A percentile compares a stretch with the other conserved stretches of the same genome.
These are phyloP conservation scores for Cepaea hortensis DNA, from an alignment of 2,888 invertebrate genomes.

Conservation along the genomic window DNA sequence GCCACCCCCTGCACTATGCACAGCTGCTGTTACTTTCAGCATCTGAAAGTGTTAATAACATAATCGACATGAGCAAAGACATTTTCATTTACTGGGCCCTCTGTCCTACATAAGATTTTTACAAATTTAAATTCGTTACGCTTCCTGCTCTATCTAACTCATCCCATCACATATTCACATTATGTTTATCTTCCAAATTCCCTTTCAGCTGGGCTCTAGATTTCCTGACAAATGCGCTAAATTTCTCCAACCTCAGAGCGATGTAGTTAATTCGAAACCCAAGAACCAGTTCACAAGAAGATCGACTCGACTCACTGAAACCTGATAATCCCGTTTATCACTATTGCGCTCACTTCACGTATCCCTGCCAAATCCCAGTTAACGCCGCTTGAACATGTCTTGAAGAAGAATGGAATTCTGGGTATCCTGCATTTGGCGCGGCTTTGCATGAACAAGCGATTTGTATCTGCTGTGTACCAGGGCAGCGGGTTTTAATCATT, in stretches of 20 bases:
- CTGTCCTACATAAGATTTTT: too few relatives aligned
- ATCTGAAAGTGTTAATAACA: too few relatives aligned
- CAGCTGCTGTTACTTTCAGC: too few relatives aligned
- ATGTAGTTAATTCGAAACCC: conserved; percentile 14
- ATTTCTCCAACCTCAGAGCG: not conserved
- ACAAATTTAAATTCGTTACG: too few relatives aligned
- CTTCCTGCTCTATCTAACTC: not conserved
- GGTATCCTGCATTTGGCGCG: conserved; percentile 26
- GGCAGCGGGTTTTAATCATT: not conserved
- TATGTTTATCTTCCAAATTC: conserved; percentile 10
- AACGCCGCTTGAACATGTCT: conserved; percentile 21
- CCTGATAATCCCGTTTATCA: conserved; percentile 36
- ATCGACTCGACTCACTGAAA: conserved; percentile 19
- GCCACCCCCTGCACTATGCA: too few relatives aligned
- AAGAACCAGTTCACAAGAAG: not conserved
- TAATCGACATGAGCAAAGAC: too few relatives aligned
- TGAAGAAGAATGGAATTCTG: conserved; percentile 32
- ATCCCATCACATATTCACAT: not conserved
- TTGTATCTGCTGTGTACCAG: conserved; percentile 22
- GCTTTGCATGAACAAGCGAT: conserved; percentile 24
- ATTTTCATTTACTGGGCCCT: too few relatives aligned
- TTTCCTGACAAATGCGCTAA: conserved; percentile 5
- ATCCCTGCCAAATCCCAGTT: conserved; percentile 26
- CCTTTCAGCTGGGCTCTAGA: not conserved
- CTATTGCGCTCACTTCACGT: not conserved